Evolutionary conservation across 2,888 invertebrate species (phyloP), one percentile per base, ranked within the genome.

Genomic region (Magallana nippona): DNA sequence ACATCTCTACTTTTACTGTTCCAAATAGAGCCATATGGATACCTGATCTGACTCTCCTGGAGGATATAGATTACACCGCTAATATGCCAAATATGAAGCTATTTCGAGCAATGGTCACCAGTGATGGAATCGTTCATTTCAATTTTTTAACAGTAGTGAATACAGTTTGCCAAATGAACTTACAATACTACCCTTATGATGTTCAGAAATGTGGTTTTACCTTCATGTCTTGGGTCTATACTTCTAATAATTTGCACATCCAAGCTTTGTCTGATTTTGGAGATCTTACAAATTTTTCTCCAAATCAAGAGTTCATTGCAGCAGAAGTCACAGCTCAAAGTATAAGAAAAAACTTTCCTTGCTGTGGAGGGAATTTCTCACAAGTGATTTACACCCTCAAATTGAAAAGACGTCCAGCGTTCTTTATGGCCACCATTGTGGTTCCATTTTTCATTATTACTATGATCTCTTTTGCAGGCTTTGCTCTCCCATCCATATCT

Each of bases 351-450:
- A 17, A 71, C 71, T 71, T 27, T 15, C 71, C 27, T 27, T 71
- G 71, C 32, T 71, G 71, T 71, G 71, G 71, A 13, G 71, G 71
- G 27, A 27, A 71, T 32, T 71, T 71, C 27, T 71, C 71, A 32
- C 22, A 71, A 71, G 71, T 71, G 1, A 32, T 15, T 27, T 71
- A 27, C 71, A 71, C 71, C 22, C 22, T 71, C 27, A 71, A 71
- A 17, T 27, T 71, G 71, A 71, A 32, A 15, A 27, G 71, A 27
- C 19, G 71, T 3, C 71, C 71, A 0, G 71, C 32, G 10, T 71
- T 71, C 27, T 71, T 71, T 15, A 71, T 71, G 71, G 27, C 15
- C 1, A 71, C 71, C 15, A 71, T 27, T 27, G 71, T 22, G 13
- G 22, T 71, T 2, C 71, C 71, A 27, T 71, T 71, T 71, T 71